These are phyloP conservation scores for Drosophila leontia DNA, from an alignment of 1,140 invertebrate genomes.

Conservation along the genomic window DNA sequence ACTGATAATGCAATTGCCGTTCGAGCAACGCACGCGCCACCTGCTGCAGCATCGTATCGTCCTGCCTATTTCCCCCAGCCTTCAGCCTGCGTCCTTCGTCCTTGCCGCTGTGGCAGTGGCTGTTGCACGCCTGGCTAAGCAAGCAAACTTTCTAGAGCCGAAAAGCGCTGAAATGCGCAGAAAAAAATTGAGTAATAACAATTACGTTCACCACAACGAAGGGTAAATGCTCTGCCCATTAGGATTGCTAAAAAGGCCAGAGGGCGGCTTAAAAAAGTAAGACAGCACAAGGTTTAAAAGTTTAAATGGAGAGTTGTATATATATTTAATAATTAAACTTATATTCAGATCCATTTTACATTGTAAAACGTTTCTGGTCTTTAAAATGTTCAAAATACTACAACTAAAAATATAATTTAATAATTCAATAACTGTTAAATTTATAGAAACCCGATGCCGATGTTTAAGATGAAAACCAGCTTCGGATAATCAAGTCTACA, in stretches of 20 bases:
- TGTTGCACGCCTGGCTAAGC: constrained; percentile 46
- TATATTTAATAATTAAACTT: not conserved
- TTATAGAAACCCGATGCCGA: not conserved
- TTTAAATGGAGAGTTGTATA: not conserved
- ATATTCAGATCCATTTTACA: not conserved
- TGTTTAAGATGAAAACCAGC: not conserved
- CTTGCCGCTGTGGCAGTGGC: constrained; percentile 1
- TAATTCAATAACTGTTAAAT: not conserved
- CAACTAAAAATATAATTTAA: not conserved
- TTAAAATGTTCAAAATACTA: not conserved
- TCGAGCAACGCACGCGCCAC: constrained; percentile 48
- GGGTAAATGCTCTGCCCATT: constrained; percentile 28
- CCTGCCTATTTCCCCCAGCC: constrained; percentile 1
- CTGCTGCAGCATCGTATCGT: constrained; percentile 49
- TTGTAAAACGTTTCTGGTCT: not conserved
- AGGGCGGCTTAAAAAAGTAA: not conserved
- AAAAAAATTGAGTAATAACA: constrained; percentile 56
- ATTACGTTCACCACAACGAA: constrained; percentile 33
- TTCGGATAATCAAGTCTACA: not conserved
- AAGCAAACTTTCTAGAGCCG: constrained; percentile 40
- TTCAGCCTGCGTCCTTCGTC: not conserved
- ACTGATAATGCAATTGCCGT: constrained; percentile 72
- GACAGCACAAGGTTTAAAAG: not conserved
- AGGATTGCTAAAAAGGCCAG: not conserved
- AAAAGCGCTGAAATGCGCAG: constrained; percentile 51